Percentiles rank a stretch among this genome's conserved stretches.
Evolutionary conservation across 2,888 invertebrate genomes (phyloP).

Genomic region (Tuberolachnus salignus): DNA sequence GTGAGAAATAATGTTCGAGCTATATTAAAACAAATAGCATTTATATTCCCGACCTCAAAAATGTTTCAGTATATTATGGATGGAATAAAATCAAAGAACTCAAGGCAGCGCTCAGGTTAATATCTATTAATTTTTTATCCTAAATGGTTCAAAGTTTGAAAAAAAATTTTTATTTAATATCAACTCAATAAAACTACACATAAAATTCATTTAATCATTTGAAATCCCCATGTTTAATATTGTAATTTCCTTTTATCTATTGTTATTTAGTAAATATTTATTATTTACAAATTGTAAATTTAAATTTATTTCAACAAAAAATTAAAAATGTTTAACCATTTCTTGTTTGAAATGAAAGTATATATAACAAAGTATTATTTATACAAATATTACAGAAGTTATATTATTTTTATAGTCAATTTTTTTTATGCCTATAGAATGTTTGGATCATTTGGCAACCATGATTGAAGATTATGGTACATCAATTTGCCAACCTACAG

Average conservation of each 20-base stretch:
- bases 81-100: slow-evolving; percentile 95
- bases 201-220: too few species aligned
- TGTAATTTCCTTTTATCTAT: too few species aligned
- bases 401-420: too few species aligned
- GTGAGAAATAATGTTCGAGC: slow-evolving; percentile 87
- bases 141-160: too few species aligned
- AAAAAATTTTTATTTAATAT: background rate
- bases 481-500: slow-evolving; percentile 80
- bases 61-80: slow-evolving; percentile 91
- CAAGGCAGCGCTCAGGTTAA: slow-evolving; percentile 85
- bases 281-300: too few species aligned
- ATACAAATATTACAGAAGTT: background rate
- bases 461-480: slow-evolving; percentile 86
- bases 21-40: slow-evolving; percentile 82
- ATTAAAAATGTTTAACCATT: too few species aligned
- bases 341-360: too few species aligned
- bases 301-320: too few species aligned
- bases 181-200: too few species aligned
- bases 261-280: too few species aligned
- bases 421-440: slow-evolving; percentile 68
- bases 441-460: slow-evolving; percentile 87
- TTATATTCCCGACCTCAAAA: slow-evolving; percentile 86
- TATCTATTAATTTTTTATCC: background rate
- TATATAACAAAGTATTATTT: background rate
- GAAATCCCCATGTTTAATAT: too few species aligned